Conservation (phyloP, 2,888 invertebrate species). For the Erebia epiphron region DNA sequence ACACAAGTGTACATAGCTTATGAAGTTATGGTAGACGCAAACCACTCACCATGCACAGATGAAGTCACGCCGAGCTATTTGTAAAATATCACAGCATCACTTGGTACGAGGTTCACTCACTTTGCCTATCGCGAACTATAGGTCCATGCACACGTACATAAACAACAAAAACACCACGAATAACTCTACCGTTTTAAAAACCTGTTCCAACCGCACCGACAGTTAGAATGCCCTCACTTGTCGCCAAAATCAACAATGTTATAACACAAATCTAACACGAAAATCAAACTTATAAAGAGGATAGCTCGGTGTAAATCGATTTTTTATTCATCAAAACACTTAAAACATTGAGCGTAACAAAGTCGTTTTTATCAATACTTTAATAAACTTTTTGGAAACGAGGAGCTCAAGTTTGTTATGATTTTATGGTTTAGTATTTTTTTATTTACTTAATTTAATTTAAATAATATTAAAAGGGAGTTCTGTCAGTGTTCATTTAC, state of each 20-base stretch:
- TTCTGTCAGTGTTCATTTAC: constrained; percentile 66
- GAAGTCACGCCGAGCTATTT: constrained; percentile 34
- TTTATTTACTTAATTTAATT: constrained; percentile 48
- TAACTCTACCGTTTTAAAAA: constrained; percentile 71
- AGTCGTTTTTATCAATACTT: constrained; percentile 31
- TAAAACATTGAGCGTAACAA: constrained; percentile 42
- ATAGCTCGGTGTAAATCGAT: constrained; percentile 66
- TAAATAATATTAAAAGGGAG: constrained; percentile 56
- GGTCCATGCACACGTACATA: constrained; percentile 44
- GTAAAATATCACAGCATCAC: constrained; percentile 39
- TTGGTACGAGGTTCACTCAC: constrained; percentile 34
- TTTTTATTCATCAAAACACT: constrained; percentile 52
- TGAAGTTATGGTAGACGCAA: constrained; percentile 30
- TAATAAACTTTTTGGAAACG: constrained; percentile 53
- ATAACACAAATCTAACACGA: constrained; percentile 58
- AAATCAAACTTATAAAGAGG: constrained; percentile 61
- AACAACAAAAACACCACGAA: constrained; percentile 62
- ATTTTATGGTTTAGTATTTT: constrained; percentile 37
- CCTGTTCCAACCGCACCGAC: constrained; percentile 64
- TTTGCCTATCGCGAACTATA: constrained; percentile 34
- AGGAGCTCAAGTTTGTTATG: constrained; percentile 58
- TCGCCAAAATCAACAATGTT: constrained; percentile 66
- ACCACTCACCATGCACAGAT: constrained; percentile 43
- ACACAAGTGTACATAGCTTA: constrained; percentile 33
- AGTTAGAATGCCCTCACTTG: constrained; percentile 64